Base-by-base conservation (phyloP, 2,888 invertebrate species). In the Priocnemis perturbator region DNA sequence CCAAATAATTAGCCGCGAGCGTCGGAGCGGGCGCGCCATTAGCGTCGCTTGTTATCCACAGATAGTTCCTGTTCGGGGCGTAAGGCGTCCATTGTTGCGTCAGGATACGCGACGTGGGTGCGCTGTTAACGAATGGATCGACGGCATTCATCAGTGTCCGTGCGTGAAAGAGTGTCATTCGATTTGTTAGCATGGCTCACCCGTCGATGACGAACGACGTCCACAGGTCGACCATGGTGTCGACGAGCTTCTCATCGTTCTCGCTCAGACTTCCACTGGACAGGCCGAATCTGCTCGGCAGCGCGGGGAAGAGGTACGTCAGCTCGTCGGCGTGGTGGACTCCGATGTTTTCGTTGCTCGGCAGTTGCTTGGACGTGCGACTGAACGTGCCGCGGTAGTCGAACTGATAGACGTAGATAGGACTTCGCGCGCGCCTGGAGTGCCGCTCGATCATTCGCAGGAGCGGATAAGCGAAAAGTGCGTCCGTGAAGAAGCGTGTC, bases 291-390 rank as follows among this genome's bases (percentile, higher is more conserved):
- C 14, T 0, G 2, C 23, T 53, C 2, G 45, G 44, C n/a, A 70
- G 48, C 4, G 67, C 45, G 11, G 83, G 82, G 77, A 91, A 91
- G 37, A 91, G 70, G 73, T 91, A 90, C 45, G 90, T 85, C 2
- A 91, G 78, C 58, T 91, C 91, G 71, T 91, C 91, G 0, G 90
- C 89, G 73, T 91, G 91, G 55, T 89, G 87, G 2, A 90, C 89
- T 9, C 91, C 79, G 26, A 75, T 19, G 14, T 73, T 60, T 0
- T n/a, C 50, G n/a, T n/a, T 50, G 50, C 4, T n/a, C n/a, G 2
- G 50, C 14, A n/a, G 5, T 3, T 26, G 11, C 5, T 4, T 3
- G 1, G 47, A 47, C 19, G 75, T 64, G 11, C 52, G 14, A 47
- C 77, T 79, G 21, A 66, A 64, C 0, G 64, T 63, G 5, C 79